phyloP scores from a whole-genome alignment of 2,797 vertebrate species.

The Euphonia xanthogaster region DNA sequence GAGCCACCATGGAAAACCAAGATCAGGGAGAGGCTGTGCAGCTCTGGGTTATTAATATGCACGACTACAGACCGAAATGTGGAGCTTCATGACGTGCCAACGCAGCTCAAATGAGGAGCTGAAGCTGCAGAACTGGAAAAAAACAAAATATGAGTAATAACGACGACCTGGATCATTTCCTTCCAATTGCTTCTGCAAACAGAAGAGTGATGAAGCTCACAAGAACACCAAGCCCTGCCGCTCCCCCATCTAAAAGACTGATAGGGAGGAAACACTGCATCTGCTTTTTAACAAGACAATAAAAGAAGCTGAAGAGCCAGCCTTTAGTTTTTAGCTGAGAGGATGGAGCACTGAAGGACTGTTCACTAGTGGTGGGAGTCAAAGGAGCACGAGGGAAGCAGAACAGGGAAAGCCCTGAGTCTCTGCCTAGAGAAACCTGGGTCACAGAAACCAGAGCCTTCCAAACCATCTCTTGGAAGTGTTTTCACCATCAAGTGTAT shows the following conservation, averaged over 20 bases:
- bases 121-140: slow-evolving; percentile 41
- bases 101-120: slow-evolving; percentile 29
- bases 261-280: background rate
- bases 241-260: background rate
- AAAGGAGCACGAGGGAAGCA: background rate
- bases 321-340: background rate
- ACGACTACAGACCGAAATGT: background rate
- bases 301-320: background rate
- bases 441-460: background rate
- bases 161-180: slow-evolving; percentile 33
- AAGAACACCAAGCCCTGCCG: background rate
- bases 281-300: slow-evolving; percentile 5
- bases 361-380: background rate
- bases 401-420: accelerated
- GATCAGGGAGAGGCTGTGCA: background rate
- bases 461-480: background rate
- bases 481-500: background rate
- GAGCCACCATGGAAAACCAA: background rate
- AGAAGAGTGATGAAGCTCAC: slow-evolving; percentile 4
- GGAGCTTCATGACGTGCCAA: slow-evolving; percentile 16
- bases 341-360: background rate
- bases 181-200: slow-evolving; percentile 57
- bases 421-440: background rate
- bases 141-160: slow-evolving; percentile 45
- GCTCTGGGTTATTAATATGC: slow-evolving; percentile 55